A percentile compares a stretch with the other conserved stretches of the same genome.
Conservation (phyloP, 2,113 vertebrate genomes). For the Arvicanthis niloticus region DNA sequence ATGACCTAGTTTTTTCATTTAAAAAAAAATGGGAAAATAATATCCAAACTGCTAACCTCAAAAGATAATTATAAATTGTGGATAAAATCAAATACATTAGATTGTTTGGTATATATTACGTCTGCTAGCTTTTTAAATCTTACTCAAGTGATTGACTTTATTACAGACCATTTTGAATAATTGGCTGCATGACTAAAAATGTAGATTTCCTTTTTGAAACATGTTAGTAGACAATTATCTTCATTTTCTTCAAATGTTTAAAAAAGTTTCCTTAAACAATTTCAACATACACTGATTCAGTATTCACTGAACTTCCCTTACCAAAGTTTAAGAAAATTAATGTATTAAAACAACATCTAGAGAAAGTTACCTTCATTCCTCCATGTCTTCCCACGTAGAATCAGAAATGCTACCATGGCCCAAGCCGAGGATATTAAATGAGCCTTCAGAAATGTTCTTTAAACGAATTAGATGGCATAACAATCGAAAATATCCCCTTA, state of each 20-base stretch:
- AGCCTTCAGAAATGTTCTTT: conserved; percentile 9
- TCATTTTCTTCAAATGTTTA: conserved; percentile 50
- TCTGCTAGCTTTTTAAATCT: neutral
- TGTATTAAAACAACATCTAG: neutral
- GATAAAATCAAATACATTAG: neutral
- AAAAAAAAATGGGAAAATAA: neutral
- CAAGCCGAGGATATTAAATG: neutral
- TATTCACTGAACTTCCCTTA: neutral
- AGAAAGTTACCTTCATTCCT: neutral
- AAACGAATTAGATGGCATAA: neutral
- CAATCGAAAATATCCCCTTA: neutral
- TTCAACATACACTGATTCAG: neutral
- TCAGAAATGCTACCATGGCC: neutral
- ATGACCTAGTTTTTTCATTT: neutral
- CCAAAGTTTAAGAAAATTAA: neutral
- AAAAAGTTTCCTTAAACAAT: conserved; percentile 50
- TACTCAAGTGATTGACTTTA: neutral
- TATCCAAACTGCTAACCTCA: neutral
- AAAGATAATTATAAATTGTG: neutral
- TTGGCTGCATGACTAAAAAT: neutral
- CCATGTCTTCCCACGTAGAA: neutral
- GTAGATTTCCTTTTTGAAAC: neutral
- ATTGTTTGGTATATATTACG: neutral
- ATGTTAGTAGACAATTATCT: neutral
- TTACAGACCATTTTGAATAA: conserved; percentile 32